A percentile compares a stretch with the other conserved stretches of the same genome.
These are phyloP conservation scores for Kuschelorhynchus macadamiae DNA, from an alignment of 2,888 invertebrate species.

Conservation along the genomic window DNA sequence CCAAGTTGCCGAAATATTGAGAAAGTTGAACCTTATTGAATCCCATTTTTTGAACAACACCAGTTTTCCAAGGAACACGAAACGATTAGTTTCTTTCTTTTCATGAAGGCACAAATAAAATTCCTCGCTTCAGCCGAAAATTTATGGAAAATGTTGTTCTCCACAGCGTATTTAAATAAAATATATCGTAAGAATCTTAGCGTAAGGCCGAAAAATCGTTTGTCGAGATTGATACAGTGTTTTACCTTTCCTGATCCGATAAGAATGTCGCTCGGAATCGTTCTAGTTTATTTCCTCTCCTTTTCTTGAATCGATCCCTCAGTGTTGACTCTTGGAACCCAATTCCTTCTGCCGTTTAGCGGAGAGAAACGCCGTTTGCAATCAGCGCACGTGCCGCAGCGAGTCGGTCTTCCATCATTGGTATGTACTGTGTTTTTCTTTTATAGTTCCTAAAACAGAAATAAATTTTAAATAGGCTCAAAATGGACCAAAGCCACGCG, in stretches of 20 bases:
- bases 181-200: constrained; percentile 19
- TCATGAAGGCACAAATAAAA: constrained; percentile 25
- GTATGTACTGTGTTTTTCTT: no score
- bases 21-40: constrained; percentile 21
- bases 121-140: constrained; percentile 24
- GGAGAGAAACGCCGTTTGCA: constrained; percentile 18
- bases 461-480: not conserved
- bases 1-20: constrained; percentile 33
- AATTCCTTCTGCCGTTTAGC: constrained; percentile 26
- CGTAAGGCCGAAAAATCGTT: constrained; percentile 16
- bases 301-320: constrained; percentile 30
- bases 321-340: constrained; percentile 22
- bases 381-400: no score
- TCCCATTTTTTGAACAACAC: constrained; percentile 13
- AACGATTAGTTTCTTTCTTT: constrained; percentile 27
- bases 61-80: constrained; percentile 29
- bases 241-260: constrained; percentile 24
- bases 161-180: constrained; percentile 23
- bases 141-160: constrained; percentile 22
- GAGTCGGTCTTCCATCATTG: no score
- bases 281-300: constrained; percentile 19
- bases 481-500: not conserved
- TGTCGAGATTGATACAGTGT: constrained; percentile 23
- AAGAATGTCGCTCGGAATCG: constrained; percentile 19
- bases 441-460: no score